phyloP scores from a whole-genome alignment of 2,888 invertebrate species.

The Perizoma flavofasciatum region DNA sequence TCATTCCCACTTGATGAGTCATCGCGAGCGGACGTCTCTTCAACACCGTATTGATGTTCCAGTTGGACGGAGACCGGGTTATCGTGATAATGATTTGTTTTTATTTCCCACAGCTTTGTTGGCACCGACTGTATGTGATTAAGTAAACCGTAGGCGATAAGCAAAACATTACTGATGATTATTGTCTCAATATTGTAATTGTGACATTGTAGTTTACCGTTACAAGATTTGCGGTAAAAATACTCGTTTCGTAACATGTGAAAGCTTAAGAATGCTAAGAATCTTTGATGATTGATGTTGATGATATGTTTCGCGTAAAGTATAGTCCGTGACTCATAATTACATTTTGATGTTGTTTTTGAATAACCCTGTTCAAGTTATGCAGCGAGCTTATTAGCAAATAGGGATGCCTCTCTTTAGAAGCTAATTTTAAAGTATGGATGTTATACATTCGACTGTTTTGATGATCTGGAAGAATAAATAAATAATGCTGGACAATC shows the following conservation, averaged over 20 bases:
- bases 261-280: slow-evolving; percentile 26
- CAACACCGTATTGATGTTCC: slow-evolving; percentile 39
- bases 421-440: too few species aligned
- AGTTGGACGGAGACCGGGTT: slow-evolving; percentile 52
- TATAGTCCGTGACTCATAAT: slow-evolving; percentile 34
- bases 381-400: slow-evolving; percentile 21
- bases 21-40: slow-evolving; percentile 54
- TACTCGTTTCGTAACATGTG: slow-evolving; percentile 12
- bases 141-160: slow-evolving; percentile 45
- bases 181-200: slow-evolving; percentile 22
- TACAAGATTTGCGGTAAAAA: slow-evolving; percentile 20
- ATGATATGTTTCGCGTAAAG: slow-evolving; percentile 25
- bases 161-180: slow-evolving; percentile 25
- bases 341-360: slow-evolving; percentile 35
- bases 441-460: too few species aligned
- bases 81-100: slow-evolving; percentile 67
- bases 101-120: slow-evolving; percentile 58
- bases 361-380: slow-evolving; percentile 33
- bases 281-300: slow-evolving; percentile 33
- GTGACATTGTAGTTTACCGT: slow-evolving; percentile 16
- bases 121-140: slow-evolving; percentile 48
- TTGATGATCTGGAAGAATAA: too few species aligned
- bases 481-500: too few species aligned
- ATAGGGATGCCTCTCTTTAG: slow-evolving; percentile 10
- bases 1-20: slow-evolving; percentile 65